phyloP scores from a whole-genome alignment of 2,113 vertebrate species.

The Vimba vimba region DNA sequence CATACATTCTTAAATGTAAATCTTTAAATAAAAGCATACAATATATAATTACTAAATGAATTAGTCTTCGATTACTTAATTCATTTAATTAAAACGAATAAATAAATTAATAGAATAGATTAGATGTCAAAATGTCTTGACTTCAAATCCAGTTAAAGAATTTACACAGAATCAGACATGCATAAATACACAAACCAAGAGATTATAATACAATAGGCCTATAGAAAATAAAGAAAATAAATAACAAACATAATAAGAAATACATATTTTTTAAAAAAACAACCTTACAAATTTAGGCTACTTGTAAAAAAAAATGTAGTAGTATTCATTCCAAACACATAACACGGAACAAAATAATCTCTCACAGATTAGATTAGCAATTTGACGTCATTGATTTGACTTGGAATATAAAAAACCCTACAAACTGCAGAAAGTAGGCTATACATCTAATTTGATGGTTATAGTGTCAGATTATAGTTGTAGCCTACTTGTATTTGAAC shows the following conservation, averaged over 20 bases:
- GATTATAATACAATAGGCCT: too few species aligned
- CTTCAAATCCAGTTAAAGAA: too few species aligned
- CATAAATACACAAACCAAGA: background rate
- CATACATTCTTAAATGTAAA: background rate
- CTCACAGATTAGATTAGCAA: background rate
- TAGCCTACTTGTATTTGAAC: background rate
- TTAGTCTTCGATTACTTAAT: background rate
- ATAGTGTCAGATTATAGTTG: background rate
- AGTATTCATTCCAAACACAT: background rate
- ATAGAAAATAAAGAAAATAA: background rate
- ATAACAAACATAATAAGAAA: background rate
- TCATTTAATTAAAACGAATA: background rate
- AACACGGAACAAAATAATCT: background rate
- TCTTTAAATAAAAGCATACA: background rate
- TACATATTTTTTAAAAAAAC: background rate
- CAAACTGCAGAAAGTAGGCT: background rate
- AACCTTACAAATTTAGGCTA: background rate
- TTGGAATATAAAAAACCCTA: background rate
- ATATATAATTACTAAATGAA: background rate
- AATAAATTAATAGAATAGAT: background rate
- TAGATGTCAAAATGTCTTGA: background rate
- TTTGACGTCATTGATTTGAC: background rate
- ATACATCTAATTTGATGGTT: background rate
- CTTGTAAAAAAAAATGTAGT: background rate
- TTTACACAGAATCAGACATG: too few species aligned